These are phyloP conservation scores for Ephestia elutella DNA, from an alignment of 1,140 invertebrate genomes.

Conservation along the genomic window DNA sequence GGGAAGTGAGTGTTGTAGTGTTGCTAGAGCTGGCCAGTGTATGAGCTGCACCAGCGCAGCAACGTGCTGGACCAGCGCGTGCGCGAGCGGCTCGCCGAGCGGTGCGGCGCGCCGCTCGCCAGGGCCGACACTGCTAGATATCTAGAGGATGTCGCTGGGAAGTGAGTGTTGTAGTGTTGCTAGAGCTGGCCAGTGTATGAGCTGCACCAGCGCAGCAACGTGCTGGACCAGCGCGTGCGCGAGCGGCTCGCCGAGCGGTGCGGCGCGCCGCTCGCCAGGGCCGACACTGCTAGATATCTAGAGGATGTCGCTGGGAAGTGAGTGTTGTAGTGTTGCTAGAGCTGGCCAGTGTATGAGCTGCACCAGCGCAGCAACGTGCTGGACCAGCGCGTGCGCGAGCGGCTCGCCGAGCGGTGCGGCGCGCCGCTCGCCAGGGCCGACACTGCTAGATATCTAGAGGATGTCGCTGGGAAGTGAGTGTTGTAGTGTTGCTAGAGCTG, in stretches of 20 bases:
- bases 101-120: conserved; percentile 78
- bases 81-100: conserved; percentile 76
- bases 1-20: conserved; percentile 31
- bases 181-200: conserved; percentile 68
- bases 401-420: conserved; percentile 77
- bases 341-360: too few relatives aligned
- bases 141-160: conserved; percentile 36
- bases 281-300: conserved; percentile 17
- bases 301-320: conserved; percentile 45
- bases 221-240: conserved; percentile 78
- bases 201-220: conserved; percentile 83
- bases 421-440: conserved; percentile 73
- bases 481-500: background rate
- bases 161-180: conserved; percentile 23
- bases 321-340: background rate
- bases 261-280: conserved; percentile 75
- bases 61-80: conserved; percentile 80
- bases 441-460: conserved; percentile 29
- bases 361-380: conserved; percentile 82
- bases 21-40: conserved; percentile 59
- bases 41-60: conserved; percentile 81
- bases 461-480: conserved; percentile 39
- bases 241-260: conserved; percentile 77
- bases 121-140: conserved; percentile 18
- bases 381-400: conserved; percentile 78